Evolutionary conservation across 2,797 vertebrate species (phyloP), one percentile per base, ranked within the genome.

Genomic region (Diplodus sargus): DNA sequence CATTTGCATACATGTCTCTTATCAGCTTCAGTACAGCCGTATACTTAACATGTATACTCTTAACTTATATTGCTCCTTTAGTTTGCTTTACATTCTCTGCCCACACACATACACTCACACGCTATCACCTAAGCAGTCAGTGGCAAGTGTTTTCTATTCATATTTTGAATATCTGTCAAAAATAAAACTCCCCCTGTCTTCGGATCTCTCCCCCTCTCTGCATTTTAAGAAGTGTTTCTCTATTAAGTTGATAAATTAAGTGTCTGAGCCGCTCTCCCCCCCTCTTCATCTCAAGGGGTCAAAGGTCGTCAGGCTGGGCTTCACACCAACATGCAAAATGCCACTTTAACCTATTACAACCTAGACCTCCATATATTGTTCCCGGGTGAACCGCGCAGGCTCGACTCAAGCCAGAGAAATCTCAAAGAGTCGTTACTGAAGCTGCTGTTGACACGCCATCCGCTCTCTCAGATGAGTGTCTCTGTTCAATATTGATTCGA

Each of bases 401-500:
- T 64, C 22, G 13, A n/a, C 64, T 71, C 16, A 45, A 70, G 23
- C 45, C n/a, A 42, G 49, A 72, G 2, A 70, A 62, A 51, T 74
- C 47, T 34, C 34, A 34, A 34, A 34, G 74, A 62, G 56, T 56
- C 23, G 5, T 75, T 54, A 60, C 74, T 25, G 47, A 48, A 25
- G 70, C 58, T n/a, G 73, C 79, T 53, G 63, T 43, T 61, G 57
- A 76, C 70, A 56, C 25, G 47, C 73, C 80, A 60, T 70, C 28
- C 9, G 11, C 54, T 70, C 48, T 53, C 48, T 63, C 57, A 48
- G 70, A 11, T 20, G 28, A 82, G 18, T 9, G 23, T 77, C 85
- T 86, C 85, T 83, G 77, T 84, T 82, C 51, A 2, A 20, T 82
- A 90, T 91, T 79, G 89, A 90, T 87, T 83, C 8, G 16, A 69